Evolutionary conservation across 1,140 invertebrate genomes (phyloP).

Genomic region (Chrysoperla carnea): DNA sequence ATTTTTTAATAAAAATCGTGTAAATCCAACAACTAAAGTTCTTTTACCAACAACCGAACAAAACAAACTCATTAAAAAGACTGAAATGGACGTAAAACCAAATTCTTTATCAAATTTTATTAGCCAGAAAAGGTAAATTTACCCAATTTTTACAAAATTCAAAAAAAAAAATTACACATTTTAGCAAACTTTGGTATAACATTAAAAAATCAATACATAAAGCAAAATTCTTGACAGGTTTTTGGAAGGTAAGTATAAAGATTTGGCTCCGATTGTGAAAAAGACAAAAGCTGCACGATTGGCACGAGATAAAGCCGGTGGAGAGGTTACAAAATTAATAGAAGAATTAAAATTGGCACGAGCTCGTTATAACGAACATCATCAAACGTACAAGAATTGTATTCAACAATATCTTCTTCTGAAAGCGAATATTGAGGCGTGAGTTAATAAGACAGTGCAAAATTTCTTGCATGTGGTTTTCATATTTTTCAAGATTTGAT

Average conservation of each 20-base stretch:
- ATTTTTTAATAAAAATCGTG: no score
- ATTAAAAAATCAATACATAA: no score
- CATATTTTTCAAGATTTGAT: not conserved
- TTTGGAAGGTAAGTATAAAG: conserved; percentile 18
- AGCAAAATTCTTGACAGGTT: conserved; percentile 9
- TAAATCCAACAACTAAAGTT: no score
- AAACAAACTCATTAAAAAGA: no score
- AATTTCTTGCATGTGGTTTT: not conserved
- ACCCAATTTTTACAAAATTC: no score
- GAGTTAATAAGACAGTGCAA: conserved; percentile 4
- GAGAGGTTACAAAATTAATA: conserved; percentile 12
- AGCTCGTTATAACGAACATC: conserved; percentile 8
- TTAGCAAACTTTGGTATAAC: no score
- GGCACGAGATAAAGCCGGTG: conserved; percentile 14
- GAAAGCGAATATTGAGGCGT: conserved; percentile 14
- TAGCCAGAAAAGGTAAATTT: no score
- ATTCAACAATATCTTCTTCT: conserved; percentile 11
- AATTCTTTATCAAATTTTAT: no score
- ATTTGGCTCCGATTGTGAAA: conserved; percentile 17
- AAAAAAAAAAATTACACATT: no score
- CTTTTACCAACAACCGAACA: no score
- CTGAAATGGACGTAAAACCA: no score
- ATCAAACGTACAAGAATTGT: conserved; percentile 10
- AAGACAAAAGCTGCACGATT: conserved; percentile 14
- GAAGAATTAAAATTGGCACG: conserved; percentile 11